These are phyloP conservation scores for Diadophis punctatus DNA, from an alignment of 2,113 vertebrate genomes.

Conservation along the genomic window DNA sequence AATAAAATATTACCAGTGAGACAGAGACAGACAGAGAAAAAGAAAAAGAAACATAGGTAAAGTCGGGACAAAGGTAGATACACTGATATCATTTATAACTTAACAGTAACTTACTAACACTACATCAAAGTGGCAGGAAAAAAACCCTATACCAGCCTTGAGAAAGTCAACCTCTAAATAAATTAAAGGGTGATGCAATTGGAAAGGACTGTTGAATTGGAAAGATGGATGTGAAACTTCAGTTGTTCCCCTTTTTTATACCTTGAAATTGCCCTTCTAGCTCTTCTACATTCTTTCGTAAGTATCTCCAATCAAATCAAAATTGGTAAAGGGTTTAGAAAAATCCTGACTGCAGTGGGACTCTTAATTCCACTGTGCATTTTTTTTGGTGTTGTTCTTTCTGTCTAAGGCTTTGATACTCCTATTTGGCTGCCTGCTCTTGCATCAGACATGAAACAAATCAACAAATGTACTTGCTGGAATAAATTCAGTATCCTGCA, in stretches of 20 bases:
- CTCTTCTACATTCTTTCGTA: neutral
- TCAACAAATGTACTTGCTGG: neutral
- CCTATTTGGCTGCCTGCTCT: neutral
- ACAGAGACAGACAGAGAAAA: too few species aligned
- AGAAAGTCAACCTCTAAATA: neutral
- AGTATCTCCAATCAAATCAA: neutral
- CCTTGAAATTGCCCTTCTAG: neutral
- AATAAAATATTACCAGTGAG: too few species aligned
- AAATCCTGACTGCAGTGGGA: neutral
- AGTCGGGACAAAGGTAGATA: too few species aligned
- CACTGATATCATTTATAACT: too few species aligned
- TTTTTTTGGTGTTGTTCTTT: neutral
- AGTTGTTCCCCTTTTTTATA: neutral
- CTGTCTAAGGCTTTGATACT: neutral
- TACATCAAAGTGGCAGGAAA: neutral
- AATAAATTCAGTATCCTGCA: neutral
- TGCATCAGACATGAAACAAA: neutral
- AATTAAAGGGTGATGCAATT: neutral
- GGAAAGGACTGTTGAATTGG: neutral
- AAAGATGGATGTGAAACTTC: neutral
- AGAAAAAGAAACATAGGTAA: too few species aligned
- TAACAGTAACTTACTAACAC: too few species aligned
- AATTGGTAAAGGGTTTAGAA: neutral
- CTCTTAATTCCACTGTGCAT: neutral
- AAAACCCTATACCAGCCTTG: neutral